These are phyloP conservation scores for Drosophila setifemur DNA, from an alignment of 1,140 invertebrate genomes.

Conservation along the genomic window DNA sequence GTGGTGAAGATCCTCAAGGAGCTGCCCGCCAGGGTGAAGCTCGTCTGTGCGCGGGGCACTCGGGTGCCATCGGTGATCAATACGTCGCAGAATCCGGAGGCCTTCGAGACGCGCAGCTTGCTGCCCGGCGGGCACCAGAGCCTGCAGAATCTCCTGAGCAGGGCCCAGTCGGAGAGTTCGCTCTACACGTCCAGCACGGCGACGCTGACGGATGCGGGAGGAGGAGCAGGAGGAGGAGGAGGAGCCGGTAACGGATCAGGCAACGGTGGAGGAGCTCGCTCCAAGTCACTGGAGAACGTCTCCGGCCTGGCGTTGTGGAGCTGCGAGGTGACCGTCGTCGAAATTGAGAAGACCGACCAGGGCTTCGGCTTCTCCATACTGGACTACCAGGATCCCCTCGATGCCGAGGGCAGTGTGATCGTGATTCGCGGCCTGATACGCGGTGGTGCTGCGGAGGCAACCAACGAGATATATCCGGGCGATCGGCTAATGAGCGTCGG, in stretches of 20 bases:
- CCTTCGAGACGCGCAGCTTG: conserved; percentile 89
- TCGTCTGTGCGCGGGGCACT: conserved; percentile 88
- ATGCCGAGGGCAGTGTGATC: conserved; percentile 94
- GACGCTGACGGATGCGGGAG: conserved; percentile 85
- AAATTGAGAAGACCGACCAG: conserved; percentile 93
- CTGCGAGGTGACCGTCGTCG: conserved; percentile 92
- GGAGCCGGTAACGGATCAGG: not conserved
- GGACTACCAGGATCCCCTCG: conserved; percentile 96
- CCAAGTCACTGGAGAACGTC: conserved; percentile 94
- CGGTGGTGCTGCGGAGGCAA: conserved; percentile 93
- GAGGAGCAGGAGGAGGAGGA: conserved; percentile 16
- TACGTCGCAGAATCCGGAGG: conserved; percentile 89
- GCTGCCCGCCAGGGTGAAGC: conserved; percentile 90
- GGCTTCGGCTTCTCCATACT: conserved; percentile 97
- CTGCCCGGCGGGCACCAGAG: conserved; percentile 90
- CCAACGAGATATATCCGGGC: conserved; percentile 94
- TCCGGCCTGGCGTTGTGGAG: conserved; percentile 96
- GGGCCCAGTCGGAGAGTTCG: conserved; percentile 94
- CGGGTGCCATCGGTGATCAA: conserved; percentile 87
- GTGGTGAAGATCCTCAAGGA: conserved; percentile 95
- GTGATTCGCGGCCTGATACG: conserved; percentile 96
- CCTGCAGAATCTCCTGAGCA: conserved; percentile 86
- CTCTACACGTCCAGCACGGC: conserved; percentile 89
- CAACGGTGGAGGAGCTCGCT: conserved; percentile 82
- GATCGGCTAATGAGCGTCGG: conserved; percentile 95